Conservation (phyloP, 2,888 invertebrate genomes). For the Lypha dubia region DNA sequence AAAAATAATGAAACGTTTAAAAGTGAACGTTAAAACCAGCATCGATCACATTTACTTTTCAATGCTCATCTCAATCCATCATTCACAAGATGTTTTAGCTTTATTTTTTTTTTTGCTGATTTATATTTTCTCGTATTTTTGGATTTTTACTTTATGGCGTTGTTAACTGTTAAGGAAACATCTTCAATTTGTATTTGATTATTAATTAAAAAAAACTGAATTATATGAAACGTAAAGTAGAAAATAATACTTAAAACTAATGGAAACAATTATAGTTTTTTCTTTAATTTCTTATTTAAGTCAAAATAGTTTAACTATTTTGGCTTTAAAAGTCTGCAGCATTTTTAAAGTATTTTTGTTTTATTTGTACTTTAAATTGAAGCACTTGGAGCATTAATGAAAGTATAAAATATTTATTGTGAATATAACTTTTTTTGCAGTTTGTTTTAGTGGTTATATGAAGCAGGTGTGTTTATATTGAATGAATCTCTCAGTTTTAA, state of each 20-base stretch:
- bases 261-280: neutral
- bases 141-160: too few species aligned
- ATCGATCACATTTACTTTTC: slow-evolving; percentile 62
- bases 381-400: too few species aligned
- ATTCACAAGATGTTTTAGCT: slow-evolving; percentile 32
- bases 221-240: neutral
- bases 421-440: too few species aligned
- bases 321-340: neutral
- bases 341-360: too few species aligned
- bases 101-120: neutral
- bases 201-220: neutral
- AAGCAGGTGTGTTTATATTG: too few species aligned
- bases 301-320: slow-evolving; percentile 22
- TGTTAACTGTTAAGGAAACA: neutral
- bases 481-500: too few species aligned
- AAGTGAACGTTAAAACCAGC: slow-evolving; percentile 63
- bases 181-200: slow-evolving; percentile 1
- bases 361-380: neutral
- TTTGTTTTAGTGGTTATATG: too few species aligned
- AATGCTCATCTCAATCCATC: slow-evolving; percentile 56
- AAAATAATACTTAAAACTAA: slow-evolving; percentile 12
- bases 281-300: slow-evolving; percentile 24
- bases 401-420: too few species aligned
- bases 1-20: slow-evolving; percentile 11
- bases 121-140: neutral